phyloP scores from a whole-genome alignment of 2,797 vertebrate genomes.

The Muscicapa comitata region DNA sequence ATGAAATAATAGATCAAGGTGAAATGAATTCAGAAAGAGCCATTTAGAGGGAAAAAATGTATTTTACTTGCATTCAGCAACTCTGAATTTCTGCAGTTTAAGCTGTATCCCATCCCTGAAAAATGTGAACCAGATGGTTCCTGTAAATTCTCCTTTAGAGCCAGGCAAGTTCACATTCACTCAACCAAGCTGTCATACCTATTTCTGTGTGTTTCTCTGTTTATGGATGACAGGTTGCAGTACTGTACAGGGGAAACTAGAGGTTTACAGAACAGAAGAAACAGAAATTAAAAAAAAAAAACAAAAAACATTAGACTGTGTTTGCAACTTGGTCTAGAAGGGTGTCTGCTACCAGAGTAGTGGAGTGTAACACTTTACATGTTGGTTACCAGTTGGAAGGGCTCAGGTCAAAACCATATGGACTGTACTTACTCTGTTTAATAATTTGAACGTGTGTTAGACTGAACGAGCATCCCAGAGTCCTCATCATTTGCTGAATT shows the following conservation, averaged over 20 bases:
- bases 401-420: background rate
- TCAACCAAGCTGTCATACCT: slow-evolving; percentile 24
- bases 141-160: slow-evolving; percentile 55
- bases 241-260: background rate
- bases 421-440: background rate
- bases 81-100: slow-evolving; percentile 27
- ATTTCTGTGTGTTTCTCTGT: slow-evolving; percentile 37
- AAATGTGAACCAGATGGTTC: slow-evolving; percentile 57
- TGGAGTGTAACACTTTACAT: background rate
- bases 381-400: background rate
- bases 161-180: slow-evolving; percentile 41
- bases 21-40: background rate
- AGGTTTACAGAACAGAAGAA: background rate
- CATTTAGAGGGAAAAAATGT: fast-evolving
- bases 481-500: background rate
- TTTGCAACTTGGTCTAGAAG: background rate
- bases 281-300: background rate
- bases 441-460: slow-evolving; percentile 21
- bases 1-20: slow-evolving; percentile 1
- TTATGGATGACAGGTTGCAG: slow-evolving; percentile 14
- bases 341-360: background rate
- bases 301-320: background rate
- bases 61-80: background rate
- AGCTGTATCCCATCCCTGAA: slow-evolving; percentile 10
- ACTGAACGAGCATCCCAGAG: background rate